Percentiles rank a stretch among this genome's conserved stretches.
phyloP scores from a whole-genome alignment of 1,140 invertebrate genomes.

The Drosophila ercepeae region DNA sequence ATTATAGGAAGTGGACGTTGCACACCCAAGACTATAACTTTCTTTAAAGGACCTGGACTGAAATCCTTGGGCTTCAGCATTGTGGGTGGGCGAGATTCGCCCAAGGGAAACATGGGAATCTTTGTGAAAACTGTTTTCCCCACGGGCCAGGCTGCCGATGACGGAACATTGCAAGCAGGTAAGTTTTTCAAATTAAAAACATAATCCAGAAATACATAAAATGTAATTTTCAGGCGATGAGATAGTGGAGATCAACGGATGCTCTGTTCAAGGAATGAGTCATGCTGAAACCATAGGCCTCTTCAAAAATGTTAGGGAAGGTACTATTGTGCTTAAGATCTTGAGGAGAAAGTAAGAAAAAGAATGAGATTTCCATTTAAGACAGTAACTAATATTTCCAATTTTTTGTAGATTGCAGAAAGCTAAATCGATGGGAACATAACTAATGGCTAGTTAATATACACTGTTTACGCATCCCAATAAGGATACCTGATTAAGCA shows the following conservation, averaged over 20 bases:
- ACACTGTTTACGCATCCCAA: neutral
- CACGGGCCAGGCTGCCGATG: constrained; percentile 93
- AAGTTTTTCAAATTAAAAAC: constrained; percentile 33
- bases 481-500: neutral
- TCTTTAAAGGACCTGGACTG: constrained; percentile 92
- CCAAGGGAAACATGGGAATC: constrained; percentile 94
- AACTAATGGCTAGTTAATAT: constrained; percentile 15
- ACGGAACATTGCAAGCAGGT: constrained; percentile 94
- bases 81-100: constrained; percentile 94
- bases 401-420: constrained; percentile 66
- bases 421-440: constrained; percentile 79
- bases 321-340: constrained; percentile 92
- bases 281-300: constrained; percentile 94
- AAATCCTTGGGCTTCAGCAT: constrained; percentile 96
- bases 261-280: constrained; percentile 91
- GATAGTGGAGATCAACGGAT: constrained; percentile 94
- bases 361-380: neutral
- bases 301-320: constrained; percentile 95
- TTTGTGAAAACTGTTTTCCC: constrained; percentile 96
- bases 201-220: neutral
- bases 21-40: constrained; percentile 84
- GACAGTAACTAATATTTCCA: too few species aligned
- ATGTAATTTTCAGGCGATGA: constrained; percentile 90
- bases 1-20: constrained; percentile 63
- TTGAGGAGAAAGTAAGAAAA: constrained; percentile 87